phyloP scores from a whole-genome alignment of 2,113 vertebrate species.

The Thunnus thynnus region DNA sequence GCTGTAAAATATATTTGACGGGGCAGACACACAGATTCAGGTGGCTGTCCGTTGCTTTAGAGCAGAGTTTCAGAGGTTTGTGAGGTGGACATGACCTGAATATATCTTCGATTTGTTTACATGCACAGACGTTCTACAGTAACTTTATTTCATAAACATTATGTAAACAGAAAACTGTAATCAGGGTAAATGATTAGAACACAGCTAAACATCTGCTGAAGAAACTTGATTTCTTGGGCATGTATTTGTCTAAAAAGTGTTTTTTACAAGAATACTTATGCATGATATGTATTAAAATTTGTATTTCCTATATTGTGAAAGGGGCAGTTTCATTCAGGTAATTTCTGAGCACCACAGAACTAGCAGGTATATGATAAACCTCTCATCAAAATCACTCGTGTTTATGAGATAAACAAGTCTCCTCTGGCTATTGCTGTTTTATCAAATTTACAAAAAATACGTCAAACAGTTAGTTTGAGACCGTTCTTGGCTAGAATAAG shows the following conservation, averaged over 20 bases:
- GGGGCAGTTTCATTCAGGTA: not conserved
- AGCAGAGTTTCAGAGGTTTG: too few relatives aligned
- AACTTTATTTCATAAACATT: too few relatives aligned
- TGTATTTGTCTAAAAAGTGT: not conserved
- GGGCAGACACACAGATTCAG: constrained; percentile 16
- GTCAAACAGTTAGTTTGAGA: too few relatives aligned
- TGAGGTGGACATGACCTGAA: too few relatives aligned
- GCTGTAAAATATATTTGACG: not conserved
- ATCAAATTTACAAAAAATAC: too few relatives aligned
- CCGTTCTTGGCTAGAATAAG: too few relatives aligned
- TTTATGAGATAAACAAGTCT: too few relatives aligned
- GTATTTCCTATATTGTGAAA: not conserved
- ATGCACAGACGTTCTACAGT: not conserved
- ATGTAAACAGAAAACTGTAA: not conserved
- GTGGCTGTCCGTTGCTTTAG: not conserved
- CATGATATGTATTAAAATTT: too few relatives aligned
- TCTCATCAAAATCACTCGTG: too few relatives aligned
- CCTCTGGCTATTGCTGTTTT: too few relatives aligned
- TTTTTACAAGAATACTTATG: not conserved
- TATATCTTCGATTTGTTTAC: not conserved
- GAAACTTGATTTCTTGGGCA: not conserved
- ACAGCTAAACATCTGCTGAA: not conserved
- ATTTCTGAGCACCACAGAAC: not conserved
- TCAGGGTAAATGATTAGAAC: not conserved
- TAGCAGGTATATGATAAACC: too few relatives aligned